Conservation (phyloP, 2,888 invertebrate genomes). For the Calameuta filiformis region DNA sequence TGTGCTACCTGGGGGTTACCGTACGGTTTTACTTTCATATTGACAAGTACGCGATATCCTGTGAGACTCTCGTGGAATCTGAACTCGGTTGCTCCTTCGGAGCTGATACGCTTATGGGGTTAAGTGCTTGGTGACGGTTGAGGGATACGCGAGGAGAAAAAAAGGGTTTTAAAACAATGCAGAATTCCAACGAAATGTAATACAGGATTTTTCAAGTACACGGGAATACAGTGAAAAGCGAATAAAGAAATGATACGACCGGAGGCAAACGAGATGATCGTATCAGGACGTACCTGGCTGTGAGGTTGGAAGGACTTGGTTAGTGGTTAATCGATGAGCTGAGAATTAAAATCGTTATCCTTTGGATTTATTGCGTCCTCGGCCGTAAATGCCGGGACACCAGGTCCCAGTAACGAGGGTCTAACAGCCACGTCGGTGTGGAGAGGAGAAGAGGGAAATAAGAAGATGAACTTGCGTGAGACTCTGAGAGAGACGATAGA, state of each 20-base stretch:
- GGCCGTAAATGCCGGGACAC: constrained; percentile 16
- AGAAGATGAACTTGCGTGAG: constrained; percentile 20
- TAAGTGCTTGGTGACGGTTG: background rate
- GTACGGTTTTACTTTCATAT: background rate
- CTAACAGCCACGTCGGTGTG: background rate
- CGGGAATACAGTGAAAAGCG: background rate
- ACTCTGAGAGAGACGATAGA: background rate
- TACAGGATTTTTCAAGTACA: background rate
- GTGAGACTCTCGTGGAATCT: background rate
- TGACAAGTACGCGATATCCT: background rate
- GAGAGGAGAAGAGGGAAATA: constrained; percentile 11
- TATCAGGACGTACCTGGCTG: background rate
- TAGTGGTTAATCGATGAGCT: background rate
- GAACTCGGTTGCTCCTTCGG: background rate
- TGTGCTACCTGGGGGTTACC: background rate
- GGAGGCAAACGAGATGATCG: background rate
- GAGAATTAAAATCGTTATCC: background rate
- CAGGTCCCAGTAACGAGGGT: background rate
- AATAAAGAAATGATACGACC: background rate
- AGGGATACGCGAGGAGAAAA: background rate
- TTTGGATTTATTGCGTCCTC: constrained; percentile 22
- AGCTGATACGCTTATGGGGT: background rate
- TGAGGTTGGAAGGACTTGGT: background rate
- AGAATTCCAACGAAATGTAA: background rate
- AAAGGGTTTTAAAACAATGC: rapidly evolving